Percentiles rank a stretch among this genome's conserved stretches.
Conservation (phyloP, 1,140 invertebrate genomes). For the Gerris buenoi region DNA sequence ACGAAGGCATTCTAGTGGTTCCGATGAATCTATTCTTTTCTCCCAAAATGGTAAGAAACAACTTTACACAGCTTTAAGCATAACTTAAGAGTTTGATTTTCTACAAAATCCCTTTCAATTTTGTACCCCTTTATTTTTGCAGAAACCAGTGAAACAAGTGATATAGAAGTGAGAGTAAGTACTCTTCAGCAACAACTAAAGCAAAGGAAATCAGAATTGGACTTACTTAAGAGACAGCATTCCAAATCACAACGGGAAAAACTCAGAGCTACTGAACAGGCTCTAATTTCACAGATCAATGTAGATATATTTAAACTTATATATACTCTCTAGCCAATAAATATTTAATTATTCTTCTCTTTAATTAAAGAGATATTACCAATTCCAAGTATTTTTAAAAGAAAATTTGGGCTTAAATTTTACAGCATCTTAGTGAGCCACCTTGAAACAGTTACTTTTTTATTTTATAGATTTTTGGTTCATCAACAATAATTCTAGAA, state of each 20-base stretch:
- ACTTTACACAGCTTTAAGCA: no score
- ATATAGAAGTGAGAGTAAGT: slow-evolving; percentile 35
- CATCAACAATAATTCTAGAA: no score
- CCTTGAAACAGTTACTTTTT: no score
- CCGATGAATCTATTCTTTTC: slow-evolving; percentile 37
- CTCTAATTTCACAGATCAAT: slow-evolving; percentile 38
- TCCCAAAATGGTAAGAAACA: slow-evolving; percentile 31
- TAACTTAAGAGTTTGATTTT: no score
- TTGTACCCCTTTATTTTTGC: no score
- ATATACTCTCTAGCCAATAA: background rate
- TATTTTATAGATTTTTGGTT: no score
- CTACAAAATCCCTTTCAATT: no score
- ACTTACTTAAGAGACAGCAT: slow-evolving; percentile 33
- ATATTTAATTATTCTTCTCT: no score
- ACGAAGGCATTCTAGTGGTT: slow-evolving; percentile 35
- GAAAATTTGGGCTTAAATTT: no score
- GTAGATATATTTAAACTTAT: slow-evolving; percentile 25
- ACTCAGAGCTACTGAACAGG: slow-evolving; percentile 35
- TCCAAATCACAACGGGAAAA: slow-evolving; percentile 32
- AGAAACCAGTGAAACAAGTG: slow-evolving; percentile 39
- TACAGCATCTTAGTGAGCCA: no score
- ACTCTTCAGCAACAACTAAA: slow-evolving; percentile 36
- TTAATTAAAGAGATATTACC: no score
- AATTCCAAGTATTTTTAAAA: background rate
- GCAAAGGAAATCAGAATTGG: slow-evolving; percentile 34